Percentiles rank a stretch among this genome's conserved stretches.
Evolutionary conservation across 1,140 invertebrate species (phyloP).

Genomic region (Panagrolaimus sp.): DNA sequence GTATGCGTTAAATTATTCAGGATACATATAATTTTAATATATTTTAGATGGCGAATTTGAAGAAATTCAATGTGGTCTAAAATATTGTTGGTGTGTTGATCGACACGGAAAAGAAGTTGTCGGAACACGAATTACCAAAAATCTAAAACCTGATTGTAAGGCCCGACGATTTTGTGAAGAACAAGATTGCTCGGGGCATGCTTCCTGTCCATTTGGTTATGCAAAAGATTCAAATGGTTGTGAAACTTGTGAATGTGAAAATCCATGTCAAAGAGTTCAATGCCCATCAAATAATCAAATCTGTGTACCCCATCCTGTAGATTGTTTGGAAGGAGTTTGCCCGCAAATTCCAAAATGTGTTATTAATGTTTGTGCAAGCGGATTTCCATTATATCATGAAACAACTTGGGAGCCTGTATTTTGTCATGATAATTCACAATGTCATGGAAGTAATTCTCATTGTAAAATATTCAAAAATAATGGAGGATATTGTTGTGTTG

Average conservation of each 20-base stretch:
- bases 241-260: slow-evolving; percentile 46
- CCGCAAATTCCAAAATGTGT: slow-evolving; percentile 41
- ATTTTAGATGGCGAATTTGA: slow-evolving; percentile 43
- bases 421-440: slow-evolving; percentile 24
- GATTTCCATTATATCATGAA: slow-evolving; percentile 30
- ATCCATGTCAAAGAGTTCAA: slow-evolving; percentile 43
- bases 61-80: slow-evolving; percentile 40
- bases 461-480: slow-evolving; percentile 31
- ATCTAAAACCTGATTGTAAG: slow-evolving; percentile 39
- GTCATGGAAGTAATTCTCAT: slow-evolving; percentile 19
- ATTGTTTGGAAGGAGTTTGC: slow-evolving; percentile 36
- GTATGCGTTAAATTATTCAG: slow-evolving; percentile 19
- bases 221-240: slow-evolving; percentile 48
- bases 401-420: slow-evolving; percentile 29
- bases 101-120: slow-evolving; percentile 39
- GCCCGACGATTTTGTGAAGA: slow-evolving; percentile 26
- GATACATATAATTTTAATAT: neutral
- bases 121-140: slow-evolving; percentile 38
- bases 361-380: slow-evolving; percentile 39
- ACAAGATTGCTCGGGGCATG: slow-evolving; percentile 24
- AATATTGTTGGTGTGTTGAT: slow-evolving; percentile 50
- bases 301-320: slow-evolving; percentile 45
- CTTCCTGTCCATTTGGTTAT: slow-evolving; percentile 39
- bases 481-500: slow-evolving; percentile 39
- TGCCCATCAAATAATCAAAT: slow-evolving; percentile 37